Percentiles rank a stretch among this genome's conserved stretches.
Evolutionary conservation across 2,797 vertebrate species (phyloP).

Genomic region (Aulostomus chinensis): DNA sequence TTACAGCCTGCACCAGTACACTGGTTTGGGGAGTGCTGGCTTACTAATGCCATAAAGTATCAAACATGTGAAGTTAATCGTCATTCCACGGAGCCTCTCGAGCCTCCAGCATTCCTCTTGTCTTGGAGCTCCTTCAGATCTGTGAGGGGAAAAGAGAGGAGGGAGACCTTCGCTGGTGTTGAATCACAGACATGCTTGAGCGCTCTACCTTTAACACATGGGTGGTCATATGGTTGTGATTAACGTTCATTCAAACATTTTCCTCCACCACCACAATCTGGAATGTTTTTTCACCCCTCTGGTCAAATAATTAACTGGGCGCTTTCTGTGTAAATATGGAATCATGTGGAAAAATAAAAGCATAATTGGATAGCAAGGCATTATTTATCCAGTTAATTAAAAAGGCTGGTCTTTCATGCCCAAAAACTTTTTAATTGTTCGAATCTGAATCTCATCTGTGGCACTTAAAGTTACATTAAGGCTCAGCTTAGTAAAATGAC

Average conservation of each 20-base stretch:
- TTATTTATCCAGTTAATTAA: conserved; percentile 27
- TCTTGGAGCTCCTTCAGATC: conserved; percentile 71
- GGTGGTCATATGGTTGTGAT: conserved; percentile 82
- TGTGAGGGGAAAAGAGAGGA: conserved; percentile 53
- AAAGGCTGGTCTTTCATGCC: conserved; percentile 1
- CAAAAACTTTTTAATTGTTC: not conserved
- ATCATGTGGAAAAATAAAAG: conserved; percentile 73
- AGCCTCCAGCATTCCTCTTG: conserved; percentile 72
- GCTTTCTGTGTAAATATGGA: conserved; percentile 73
- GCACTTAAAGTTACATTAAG: too few species aligned
- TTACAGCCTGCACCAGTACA: not conserved
- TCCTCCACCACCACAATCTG: conserved; percentile 62
- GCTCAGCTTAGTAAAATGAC: too few species aligned
- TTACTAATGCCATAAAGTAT: conserved; percentile 55
- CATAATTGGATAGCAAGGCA: conserved; percentile 53
- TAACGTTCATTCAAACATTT: conserved; percentile 75
- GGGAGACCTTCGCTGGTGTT: conserved; percentile 70
- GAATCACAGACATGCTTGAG: conserved; percentile 79
- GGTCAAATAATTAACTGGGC: conserved; percentile 75
- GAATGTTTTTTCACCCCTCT: conserved; percentile 74
- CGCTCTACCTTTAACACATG: conserved; percentile 80
- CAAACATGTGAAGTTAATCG: conserved; percentile 73
- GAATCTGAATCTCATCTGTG: not conserved
- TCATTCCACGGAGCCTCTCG: conserved; percentile 69
- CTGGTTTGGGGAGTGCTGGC: not conserved